phyloP scores from a whole-genome alignment of 2,797 vertebrate species.

The Chloroceryle inda region DNA sequence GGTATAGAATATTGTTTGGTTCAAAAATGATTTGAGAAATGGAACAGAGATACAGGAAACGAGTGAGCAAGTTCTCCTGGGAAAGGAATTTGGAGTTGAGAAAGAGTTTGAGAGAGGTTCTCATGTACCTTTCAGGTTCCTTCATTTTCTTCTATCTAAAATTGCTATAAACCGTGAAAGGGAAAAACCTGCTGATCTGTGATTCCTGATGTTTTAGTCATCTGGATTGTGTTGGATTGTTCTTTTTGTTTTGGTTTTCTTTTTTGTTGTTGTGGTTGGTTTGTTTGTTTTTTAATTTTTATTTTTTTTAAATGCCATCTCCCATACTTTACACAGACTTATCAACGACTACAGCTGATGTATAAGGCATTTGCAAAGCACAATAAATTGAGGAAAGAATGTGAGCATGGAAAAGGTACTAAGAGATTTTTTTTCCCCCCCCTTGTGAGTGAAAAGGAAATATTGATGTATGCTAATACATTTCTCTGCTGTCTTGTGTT shows the following conservation, averaged over 20 bases:
- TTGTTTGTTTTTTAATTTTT: no score
- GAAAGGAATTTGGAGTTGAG: background rate
- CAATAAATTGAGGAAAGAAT: slow-evolving; percentile 92
- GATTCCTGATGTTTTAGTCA: background rate
- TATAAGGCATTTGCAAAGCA: slow-evolving; percentile 89
- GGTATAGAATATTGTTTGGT: background rate
- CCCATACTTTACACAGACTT: slow-evolving; percentile 74
- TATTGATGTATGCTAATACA: background rate
- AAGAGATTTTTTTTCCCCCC: background rate
- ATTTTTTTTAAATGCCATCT: background rate
- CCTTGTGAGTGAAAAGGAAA: background rate
- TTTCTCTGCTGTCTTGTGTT: background rate
- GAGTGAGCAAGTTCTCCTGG: background rate
- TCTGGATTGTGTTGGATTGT: background rate
- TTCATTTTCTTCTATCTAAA: background rate
- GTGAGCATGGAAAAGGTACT: slow-evolving; percentile 91
- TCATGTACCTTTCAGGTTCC: background rate
- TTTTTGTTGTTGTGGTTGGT: background rate
- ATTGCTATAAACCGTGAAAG: background rate
- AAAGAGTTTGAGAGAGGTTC: background rate
- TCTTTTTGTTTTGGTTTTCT: background rate
- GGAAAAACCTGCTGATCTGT: background rate
- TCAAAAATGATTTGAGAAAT: background rate
- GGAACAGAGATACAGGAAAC: background rate
- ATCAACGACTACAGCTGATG: slow-evolving; percentile 84